These are phyloP conservation scores for Enteromius paludinosus DNA, from an alignment of 2,797 vertebrate genomes.

Conservation along the genomic window DNA sequence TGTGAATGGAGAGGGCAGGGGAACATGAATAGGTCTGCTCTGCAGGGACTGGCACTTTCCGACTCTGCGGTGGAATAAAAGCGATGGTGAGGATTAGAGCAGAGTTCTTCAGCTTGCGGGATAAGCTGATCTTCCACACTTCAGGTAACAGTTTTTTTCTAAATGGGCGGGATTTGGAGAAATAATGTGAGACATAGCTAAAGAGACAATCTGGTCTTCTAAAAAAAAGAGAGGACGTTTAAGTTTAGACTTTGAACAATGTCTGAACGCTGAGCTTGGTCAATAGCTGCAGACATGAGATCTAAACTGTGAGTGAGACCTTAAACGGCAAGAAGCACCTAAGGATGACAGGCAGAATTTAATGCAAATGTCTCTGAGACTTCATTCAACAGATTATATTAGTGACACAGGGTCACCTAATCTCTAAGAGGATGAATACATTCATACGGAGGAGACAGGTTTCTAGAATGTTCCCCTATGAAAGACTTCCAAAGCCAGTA, in stretches of 20 bases:
- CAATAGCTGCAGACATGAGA: constrained; percentile 40
- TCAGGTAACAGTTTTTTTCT: constrained; percentile 60
- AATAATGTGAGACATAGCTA: constrained; percentile 48
- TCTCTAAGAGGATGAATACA: constrained; percentile 48
- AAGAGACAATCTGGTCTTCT: constrained; percentile 42
- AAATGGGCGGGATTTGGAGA: constrained; percentile 40
- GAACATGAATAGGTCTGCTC: constrained; percentile 55
- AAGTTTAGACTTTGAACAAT: constrained; percentile 42
- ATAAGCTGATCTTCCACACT: constrained; percentile 61
- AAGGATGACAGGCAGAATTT: constrained; percentile 29
- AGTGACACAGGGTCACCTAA: constrained; percentile 48
- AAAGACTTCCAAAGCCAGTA: constrained; percentile 17
- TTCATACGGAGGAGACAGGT: constrained; percentile 18
- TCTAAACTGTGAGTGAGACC: constrained; percentile 27
- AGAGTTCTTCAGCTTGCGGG: constrained; percentile 56
- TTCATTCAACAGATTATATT: constrained; percentile 49
- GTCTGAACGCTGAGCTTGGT: constrained; percentile 13
- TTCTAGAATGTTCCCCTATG: neutral
- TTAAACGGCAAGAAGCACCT: constrained; percentile 22
- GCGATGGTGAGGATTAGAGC: constrained; percentile 58
- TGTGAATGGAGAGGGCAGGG: constrained; percentile 38
- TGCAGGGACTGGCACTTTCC: constrained; percentile 56
- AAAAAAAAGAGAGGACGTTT: constrained; percentile 42
- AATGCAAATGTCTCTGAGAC: constrained; percentile 42
- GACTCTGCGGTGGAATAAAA: constrained; percentile 46